phyloP scores from a whole-genome alignment of 1,140 invertebrate species.

The Drosophila pseudoananassae region DNA sequence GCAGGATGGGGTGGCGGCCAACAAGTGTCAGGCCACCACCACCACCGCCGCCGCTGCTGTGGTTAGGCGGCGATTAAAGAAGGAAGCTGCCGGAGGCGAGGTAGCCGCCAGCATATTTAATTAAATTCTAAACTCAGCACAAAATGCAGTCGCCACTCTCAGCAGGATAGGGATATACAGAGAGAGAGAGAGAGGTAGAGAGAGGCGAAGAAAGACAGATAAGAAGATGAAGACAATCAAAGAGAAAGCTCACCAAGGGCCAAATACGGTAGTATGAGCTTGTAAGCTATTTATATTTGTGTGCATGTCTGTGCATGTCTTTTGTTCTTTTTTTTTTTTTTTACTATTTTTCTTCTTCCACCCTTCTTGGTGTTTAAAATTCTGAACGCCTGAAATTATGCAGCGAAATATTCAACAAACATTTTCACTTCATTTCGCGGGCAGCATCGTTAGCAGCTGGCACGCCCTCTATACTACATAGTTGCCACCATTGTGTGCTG shows the following conservation, averaged over 20 bases:
- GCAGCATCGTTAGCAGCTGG: conserved; percentile 36
- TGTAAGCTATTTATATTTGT: conserved; percentile 22
- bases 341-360: conserved; percentile 10
- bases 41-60: conserved; percentile 26
- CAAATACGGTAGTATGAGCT: conserved; percentile 5
- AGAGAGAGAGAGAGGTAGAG: not conserved
- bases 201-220: not conserved
- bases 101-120: conserved; percentile 53
- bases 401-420: conserved; percentile 58
- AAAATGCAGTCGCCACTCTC: conserved; percentile 34
- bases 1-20: conserved; percentile 21
- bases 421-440: conserved; percentile 62
- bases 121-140: conserved; percentile 61
- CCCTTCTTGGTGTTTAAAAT: conserved; percentile 6
- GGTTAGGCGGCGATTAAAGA: conserved; percentile 53
- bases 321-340: conserved; percentile 12
- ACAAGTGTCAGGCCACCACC: conserved; percentile 40
- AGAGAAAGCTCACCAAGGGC: conserved; percentile 2
- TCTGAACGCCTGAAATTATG: conserved; percentile 45
- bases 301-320: conserved; percentile 5
- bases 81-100: conserved; percentile 27
- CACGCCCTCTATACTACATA: conserved; percentile 1
- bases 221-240: conserved; percentile 13
- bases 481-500: conserved; percentile 1
- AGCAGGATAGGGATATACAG: not conserved